Evolutionary conservation across 1,140 invertebrate genomes (phyloP).

Genomic region (Metaphire vulgaris): DNA sequence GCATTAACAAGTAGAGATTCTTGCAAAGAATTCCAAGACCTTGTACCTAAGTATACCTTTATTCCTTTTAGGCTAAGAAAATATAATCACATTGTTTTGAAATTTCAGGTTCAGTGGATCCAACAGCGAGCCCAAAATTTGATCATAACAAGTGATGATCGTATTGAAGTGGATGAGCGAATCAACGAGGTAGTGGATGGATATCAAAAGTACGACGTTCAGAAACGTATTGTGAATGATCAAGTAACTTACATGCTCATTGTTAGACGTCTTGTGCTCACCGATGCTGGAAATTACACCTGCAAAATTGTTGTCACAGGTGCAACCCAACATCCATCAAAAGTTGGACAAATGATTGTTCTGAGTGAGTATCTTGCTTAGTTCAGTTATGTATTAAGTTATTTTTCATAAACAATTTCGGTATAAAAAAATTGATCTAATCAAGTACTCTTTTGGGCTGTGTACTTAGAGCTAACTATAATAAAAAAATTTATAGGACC

Average conservation of each 20-base stretch:
- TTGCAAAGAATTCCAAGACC: too few relatives aligned
- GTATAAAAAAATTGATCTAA: too few relatives aligned
- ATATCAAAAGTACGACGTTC: slow-evolving; percentile 36
- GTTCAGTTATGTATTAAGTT: too few relatives aligned
- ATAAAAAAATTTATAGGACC: too few relatives aligned
- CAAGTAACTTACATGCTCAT: slow-evolving; percentile 37
- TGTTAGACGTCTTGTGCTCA: slow-evolving; percentile 35
- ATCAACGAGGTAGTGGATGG: slow-evolving; percentile 34
- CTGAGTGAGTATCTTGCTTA: slow-evolving; percentile 24
- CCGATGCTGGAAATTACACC: slow-evolving; percentile 38
- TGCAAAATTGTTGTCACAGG: slow-evolving; percentile 35
- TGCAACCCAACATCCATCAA: slow-evolving; percentile 32
- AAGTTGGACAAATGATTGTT: slow-evolving; percentile 29
- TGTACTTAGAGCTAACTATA: too few relatives aligned
- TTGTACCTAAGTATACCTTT: too few relatives aligned
- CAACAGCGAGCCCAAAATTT: slow-evolving; percentile 14
- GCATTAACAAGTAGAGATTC: too few relatives aligned
- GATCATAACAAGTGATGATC: slow-evolving; percentile 33
- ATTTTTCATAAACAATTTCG: too few relatives aligned
- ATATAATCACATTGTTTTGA: too few relatives aligned
- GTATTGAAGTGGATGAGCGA: slow-evolving; percentile 29
- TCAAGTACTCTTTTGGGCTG: too few relatives aligned
- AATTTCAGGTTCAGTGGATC: slow-evolving; percentile 31
- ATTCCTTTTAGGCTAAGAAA: too few relatives aligned
- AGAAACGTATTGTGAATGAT: slow-evolving; percentile 22